A percentile compares a stretch with the other conserved stretches of the same genome.
Conservation (phyloP, 2,797 vertebrate species). For the Prionace glauca region DNA sequence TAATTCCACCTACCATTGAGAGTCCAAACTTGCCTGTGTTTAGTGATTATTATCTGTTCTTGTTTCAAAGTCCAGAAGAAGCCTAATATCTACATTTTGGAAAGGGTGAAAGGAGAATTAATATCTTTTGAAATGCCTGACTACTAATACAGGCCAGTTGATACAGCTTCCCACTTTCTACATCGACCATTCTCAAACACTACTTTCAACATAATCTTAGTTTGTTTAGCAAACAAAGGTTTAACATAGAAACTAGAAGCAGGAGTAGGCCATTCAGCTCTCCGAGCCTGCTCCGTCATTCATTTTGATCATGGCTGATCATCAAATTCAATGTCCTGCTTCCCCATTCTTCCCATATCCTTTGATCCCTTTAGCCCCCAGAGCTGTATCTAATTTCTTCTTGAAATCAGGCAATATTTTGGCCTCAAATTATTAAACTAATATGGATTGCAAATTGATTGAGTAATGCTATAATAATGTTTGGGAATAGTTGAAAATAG, state of each 20-base stretch:
- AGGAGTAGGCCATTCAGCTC: no score
- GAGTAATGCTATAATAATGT: background rate
- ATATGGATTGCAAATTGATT: no score
- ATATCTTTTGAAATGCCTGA: background rate
- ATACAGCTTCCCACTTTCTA: background rate
- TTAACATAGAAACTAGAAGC: no score
- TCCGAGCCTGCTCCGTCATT: no score
- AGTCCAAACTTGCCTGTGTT: background rate
- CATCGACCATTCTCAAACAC: background rate
- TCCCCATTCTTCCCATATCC: no score
- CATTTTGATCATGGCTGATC: no score
- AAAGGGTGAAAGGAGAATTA: background rate
- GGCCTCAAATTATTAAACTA: no score
- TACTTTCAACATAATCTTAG: background rate
- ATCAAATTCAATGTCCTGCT: no score
- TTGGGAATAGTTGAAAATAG: background rate
- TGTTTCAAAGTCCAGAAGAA: background rate
- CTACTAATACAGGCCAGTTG: background rate
- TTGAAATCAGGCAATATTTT: no score
- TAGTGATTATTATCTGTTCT: background rate
- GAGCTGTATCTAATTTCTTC: no score
- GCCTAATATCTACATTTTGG: background rate
- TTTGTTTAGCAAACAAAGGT: background rate
- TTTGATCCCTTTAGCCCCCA: no score
- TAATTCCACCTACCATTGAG: background rate